These are phyloP conservation scores for Mesaphorura yosii DNA, from an alignment of 1,140 invertebrate genomes.

Conservation along the genomic window DNA sequence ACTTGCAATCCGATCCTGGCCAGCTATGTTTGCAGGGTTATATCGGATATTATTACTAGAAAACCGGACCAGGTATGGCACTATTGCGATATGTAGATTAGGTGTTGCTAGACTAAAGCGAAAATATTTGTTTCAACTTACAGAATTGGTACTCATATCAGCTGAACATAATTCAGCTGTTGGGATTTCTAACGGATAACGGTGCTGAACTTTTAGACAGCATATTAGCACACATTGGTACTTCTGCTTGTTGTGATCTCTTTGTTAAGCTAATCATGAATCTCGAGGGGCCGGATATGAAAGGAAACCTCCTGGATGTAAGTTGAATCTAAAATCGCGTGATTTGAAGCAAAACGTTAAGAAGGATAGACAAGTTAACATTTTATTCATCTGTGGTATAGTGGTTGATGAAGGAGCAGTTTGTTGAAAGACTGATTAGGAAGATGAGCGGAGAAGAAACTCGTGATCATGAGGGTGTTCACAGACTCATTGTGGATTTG, in stretches of 20 bases:
- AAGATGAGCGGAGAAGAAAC: constrained; percentile 3
- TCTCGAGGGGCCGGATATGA: constrained; percentile 63
- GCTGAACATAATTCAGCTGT: constrained; percentile 73
- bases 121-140: too few relatives aligned
- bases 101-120: too few relatives aligned
- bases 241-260: constrained; percentile 90
- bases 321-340: too few relatives aligned
- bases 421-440: constrained; percentile 10
- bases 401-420: constrained; percentile 15
- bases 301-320: constrained; percentile 71
- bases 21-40: constrained; percentile 89
- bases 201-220: constrained; percentile 72
- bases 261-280: constrained; percentile 75
- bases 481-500: constrained; percentile 28
- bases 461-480: constrained; percentile 14
- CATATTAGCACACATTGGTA: constrained; percentile 76
- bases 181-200: constrained; percentile 55
- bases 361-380: too few relatives aligned
- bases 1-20: constrained; percentile 82
- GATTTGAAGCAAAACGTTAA: too few relatives aligned
- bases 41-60: constrained; percentile 70
- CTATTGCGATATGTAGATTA: too few relatives aligned
- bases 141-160: constrained; percentile 85
- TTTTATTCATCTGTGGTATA: constrained; percentile 8
- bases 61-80: constrained; percentile 56